Evolutionary conservation across 2,888 invertebrate species (phyloP).

Genomic region (Cinara cedri): DNA sequence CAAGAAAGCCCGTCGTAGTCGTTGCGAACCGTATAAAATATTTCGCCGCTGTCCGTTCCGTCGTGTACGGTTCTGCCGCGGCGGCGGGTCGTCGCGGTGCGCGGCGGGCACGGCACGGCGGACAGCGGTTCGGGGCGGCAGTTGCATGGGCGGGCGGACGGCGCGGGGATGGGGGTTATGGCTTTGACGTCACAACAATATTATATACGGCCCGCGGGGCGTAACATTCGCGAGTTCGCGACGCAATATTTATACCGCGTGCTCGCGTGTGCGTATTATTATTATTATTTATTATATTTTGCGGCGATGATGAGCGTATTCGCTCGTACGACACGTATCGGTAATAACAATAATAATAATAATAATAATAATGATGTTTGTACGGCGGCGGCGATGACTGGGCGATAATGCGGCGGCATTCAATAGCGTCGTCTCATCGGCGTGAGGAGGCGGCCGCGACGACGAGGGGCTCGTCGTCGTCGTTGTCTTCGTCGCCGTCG

Average conservation of each 20-base stretch:
- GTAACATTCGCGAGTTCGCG: neutral
- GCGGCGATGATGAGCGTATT: no score
- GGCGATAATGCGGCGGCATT: constrained; percentile 16
- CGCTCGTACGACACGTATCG: no score
- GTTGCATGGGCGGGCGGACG: neutral
- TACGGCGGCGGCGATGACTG: constrained; percentile 22
- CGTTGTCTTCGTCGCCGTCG: neutral
- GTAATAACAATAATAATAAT: neutral
- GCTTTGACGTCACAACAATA: constrained; percentile 31
- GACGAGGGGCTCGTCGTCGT: neutral
- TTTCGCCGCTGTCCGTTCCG: neutral
- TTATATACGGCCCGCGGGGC: neutral
- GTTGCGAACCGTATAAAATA: neutral
- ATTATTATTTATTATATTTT: neutral
- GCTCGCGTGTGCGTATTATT: neutral
- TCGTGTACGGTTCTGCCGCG: neutral
- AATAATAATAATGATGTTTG: neutral
- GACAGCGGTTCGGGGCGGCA: no score
- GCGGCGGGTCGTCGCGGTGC: neutral
- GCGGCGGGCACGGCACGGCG: neutral
- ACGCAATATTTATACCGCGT: constrained; percentile 5
- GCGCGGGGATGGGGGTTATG: neutral
- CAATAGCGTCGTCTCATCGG: neutral
- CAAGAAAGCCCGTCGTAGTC: no score
- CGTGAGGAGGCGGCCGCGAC: neutral